Evolutionary conservation across 2,888 invertebrate species (phyloP), one percentile per base, ranked within the genome.

Genomic region (Automeris io): DNA sequence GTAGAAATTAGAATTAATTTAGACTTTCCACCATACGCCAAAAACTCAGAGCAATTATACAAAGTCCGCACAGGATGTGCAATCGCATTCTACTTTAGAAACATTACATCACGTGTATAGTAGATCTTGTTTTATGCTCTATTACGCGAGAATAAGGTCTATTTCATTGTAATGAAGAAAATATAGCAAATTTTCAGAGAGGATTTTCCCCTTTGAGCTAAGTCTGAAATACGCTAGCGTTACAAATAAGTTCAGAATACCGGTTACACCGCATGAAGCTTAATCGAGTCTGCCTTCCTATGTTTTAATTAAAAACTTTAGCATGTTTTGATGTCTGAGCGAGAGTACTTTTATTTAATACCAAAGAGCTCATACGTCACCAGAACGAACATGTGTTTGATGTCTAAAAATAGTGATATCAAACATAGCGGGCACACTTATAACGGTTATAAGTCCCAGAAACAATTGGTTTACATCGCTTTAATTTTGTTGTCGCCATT

Each of bases 261-360:
- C 69, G 68, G 69, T 71, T 72, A 61, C 72, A 61, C 68, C 57
- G 63, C 63, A 67, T 52, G 49, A 50, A 65, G 67, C 66, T 69
- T 71, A 73, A 75, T 78, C 67, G 68, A 64, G 57, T 70, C 68
- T 60, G 57, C 57, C 61, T 53, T 67, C 63, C 69, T 72, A 73
- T 66, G 64, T 73, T 78, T 76, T 78, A 79, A 81, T 81, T 75
- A 74, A 70, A 57, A 57, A 51, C 49, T 54, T 57, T 58, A 57
- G 47, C 49, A 52, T 57, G 53, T 54, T 42, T 44, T 23, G 34
- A 26, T 16, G 18, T 38, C 35, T 24, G 35, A 16, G 22, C 21
- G 21, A 16, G 26, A 33, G 13, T 21, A 5, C 6, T 11, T 23
- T 16, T 13, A 13, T 18, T 29, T 13, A n/a, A n/a, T n/a, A n/a